Conservation (phyloP, 2,797 vertebrate species). For the Anas flavirostris region DNA sequence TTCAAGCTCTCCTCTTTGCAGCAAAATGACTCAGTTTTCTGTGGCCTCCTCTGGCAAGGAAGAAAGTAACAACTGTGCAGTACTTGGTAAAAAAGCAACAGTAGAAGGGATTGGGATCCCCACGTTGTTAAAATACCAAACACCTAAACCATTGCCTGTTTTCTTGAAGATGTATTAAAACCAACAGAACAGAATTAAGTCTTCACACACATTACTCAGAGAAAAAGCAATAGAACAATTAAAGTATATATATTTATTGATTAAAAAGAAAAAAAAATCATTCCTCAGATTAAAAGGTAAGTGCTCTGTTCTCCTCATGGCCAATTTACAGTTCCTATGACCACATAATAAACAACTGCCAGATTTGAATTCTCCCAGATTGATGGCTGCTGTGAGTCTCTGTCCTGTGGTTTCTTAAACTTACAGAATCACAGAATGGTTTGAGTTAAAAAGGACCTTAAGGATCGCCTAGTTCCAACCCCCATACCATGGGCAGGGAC, state of each 20-base stretch:
- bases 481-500: too few species aligned
- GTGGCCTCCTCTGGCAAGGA: not conserved
- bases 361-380: not conserved
- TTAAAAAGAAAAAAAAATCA: not conserved
- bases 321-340: not conserved
- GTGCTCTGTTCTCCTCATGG: not conserved
- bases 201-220: not conserved
- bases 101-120: not conserved
- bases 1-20: not conserved
- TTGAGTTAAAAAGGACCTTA: too few species aligned
- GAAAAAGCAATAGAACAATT: not conserved
- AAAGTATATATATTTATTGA: not conserved
- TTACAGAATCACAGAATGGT: too few species aligned
- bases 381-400: accelerated
- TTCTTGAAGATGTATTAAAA: not conserved
- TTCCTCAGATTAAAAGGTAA: not conserved
- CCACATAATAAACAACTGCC: not conserved
- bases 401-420: not conserved
- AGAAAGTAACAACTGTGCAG: not conserved
- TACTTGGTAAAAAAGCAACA: not conserved
- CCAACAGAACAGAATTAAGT: not conserved
- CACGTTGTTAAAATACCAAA: not conserved
- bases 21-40: not conserved
- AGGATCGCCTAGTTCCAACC: too few species aligned
- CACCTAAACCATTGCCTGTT: not conserved